Base-by-base conservation (phyloP, 2,113 vertebrate genomes). In the Semnornis frantzii region DNA sequence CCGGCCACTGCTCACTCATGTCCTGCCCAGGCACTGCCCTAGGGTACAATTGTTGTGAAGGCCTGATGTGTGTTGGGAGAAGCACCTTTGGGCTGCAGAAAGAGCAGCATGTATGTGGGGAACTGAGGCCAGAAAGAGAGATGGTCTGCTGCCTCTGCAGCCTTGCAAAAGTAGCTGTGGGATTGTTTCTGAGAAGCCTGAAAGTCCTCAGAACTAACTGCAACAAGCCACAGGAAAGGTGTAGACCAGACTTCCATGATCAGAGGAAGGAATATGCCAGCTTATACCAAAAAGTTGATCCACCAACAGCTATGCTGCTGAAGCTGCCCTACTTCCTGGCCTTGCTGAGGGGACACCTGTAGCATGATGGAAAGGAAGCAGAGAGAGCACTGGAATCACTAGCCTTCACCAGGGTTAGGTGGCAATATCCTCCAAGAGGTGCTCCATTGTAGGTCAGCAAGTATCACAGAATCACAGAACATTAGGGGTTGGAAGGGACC, bases 31-130 rank as follows among this genome's bases (percentile, higher is more conserved):
- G 42, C 8, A 24, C 42, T 46, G 70, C 27, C 68, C 46, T 5
- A 9, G 8, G 72, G 54, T 33, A 9, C 12, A 20, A 57, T 57
- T 31, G 12, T 44, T 7, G 50, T 6, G 1, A 13, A 48, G 25
- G 58, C 8, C 50, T 4, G 4, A 23, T 17, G 44, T 2, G 42
- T 9, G 54, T 58, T 2, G 34, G 30, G 15, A 58, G 31, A 58
- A 34, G 89, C 3, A 2, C 14, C 42, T 0, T 8, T 7, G 0
- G 2, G 44, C 37, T 39, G 59, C 69, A 42, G 48, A 13, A 31
- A 18, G 42, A 52, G 75, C 2, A 0, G 33, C 55, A 1, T 1
- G 30, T 10, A 3, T 0, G 1, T 57, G n/a, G 62, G 11, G 2
- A 12, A 8, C 31, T 0, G 2, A 21, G 31, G 24, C 62, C 78